Base-by-base conservation (phyloP, 2,888 invertebrate species). In the Monochamus alternatus region DNA sequence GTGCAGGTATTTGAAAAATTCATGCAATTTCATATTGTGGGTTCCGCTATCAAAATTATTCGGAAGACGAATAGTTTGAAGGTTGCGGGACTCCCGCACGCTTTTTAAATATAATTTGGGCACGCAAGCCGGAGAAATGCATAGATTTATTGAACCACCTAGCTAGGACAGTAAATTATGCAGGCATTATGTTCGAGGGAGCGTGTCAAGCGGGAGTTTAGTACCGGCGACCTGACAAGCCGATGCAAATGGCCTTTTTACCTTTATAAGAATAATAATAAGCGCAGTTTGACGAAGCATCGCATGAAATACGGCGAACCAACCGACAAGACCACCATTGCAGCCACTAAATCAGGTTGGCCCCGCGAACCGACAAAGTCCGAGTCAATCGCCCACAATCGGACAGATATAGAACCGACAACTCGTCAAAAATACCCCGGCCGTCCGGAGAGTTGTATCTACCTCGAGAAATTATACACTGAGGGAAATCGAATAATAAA, bases 241-340 rank as follows among this genome's bases (percentile, higher is more conserved):
- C n/a, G 73, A 76, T 76, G 76, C 76, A 76, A 76, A 76, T 76
- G 58, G 31, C n/a, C 63, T 55, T 65, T 69, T 76, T 76, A 76
- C 63, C 73, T 76, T 76, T 52, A 74, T 69, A 69, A 55, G 55
- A 55, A 55, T 55, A 76, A 74, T 76, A 74, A 76, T 67, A 76
- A 68, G 55, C 66, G 47, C 67, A 66, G 32, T 67, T 72, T 72
- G 75, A 75, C 70, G 72, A 75, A 44, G 75, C 68, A 63, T 71
- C 52, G 71, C 72, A 75, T 74, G 69, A 74, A 71, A 64, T 64
- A 68, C 73, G 60, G 66, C 44, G 64, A 67, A 75, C 75, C 60
- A n/a, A 7, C 10, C 60, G 81, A 81, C 81, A 78, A 81, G 81
- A 81, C 81, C 81, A 81, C 81, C 81, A 74, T 78, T 80, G 73